Base-by-base conservation (phyloP, 2,888 invertebrate species). In the Lampropteryx suffumata region DNA sequence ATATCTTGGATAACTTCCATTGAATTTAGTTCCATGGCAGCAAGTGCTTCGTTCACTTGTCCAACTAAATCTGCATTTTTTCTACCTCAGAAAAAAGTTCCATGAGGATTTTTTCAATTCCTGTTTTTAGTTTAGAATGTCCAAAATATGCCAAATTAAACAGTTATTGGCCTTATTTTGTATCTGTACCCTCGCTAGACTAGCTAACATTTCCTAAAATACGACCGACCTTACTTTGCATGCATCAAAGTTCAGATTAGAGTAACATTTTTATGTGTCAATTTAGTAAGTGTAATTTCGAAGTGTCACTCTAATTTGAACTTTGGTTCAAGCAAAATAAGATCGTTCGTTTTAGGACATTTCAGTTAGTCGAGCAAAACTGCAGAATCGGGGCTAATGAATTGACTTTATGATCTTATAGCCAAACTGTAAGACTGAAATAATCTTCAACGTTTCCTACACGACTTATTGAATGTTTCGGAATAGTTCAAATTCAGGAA, bases 1-100 rank as follows among this genome's bases (percentile, higher is more conserved):
- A 51, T 30, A 34, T 59, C 46, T 43, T 9, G 4, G 26, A 26
- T 24, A 0, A 11, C 17, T 42, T 9, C 26, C 9, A 36, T 26
- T 13, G 11, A 36, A 10, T 37, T 7, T n/a, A n/a, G 7, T 28
- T 2, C 24, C 6, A 24, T 32, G 21, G 32, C 21, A 12, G 11
- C 30, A 32, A 2, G n/a, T 2, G 11, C 24, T 35, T 13, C 30
- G n/a, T 9, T 11, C 11, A 42, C 26, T 42, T 42, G 9, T 47
- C 37, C 35, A 49, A 48, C 45, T 44, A 48, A 44, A 46, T 66
- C 61, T 61, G 67, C 69, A 73, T 76, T 76, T 59, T 64, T 69
- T 71, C 76, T 80, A 79, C 78, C 78, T 81, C 76, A 70, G 47
- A 10, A 50, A 48, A 10, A 12, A n/a, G 39, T 45, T 54, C 12